Evolutionary conservation across 1,140 invertebrate species (phyloP).

Genomic region (Drosophila arizonae): DNA sequence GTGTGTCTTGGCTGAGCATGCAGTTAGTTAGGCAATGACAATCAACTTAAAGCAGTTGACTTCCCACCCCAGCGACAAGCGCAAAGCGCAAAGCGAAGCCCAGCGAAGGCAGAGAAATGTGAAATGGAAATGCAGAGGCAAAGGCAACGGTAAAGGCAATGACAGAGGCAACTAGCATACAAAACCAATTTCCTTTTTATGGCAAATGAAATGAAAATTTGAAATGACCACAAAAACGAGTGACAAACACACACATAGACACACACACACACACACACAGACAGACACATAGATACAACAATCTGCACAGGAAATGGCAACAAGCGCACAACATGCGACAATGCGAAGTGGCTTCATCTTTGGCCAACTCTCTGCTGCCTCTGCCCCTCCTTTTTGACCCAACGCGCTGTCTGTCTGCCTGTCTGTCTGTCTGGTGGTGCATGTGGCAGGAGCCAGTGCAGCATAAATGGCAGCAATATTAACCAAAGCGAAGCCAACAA

Average conservation of each 20-base stretch:
- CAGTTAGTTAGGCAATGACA: slow-evolving; percentile 50
- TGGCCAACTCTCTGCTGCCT: not conserved
- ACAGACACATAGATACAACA: slow-evolving; percentile 7
- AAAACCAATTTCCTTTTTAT: slow-evolving; percentile 81
- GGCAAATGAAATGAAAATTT: slow-evolving; percentile 81
- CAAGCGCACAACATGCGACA: slow-evolving; percentile 61
- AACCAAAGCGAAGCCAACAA: slow-evolving; percentile 34
- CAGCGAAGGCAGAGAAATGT: not conserved
- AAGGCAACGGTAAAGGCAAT: slow-evolving; percentile 12
- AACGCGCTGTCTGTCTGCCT: no score
- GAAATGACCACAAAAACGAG: slow-evolving; percentile 76
- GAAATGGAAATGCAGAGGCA: slow-evolving; percentile 10
- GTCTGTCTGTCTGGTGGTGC: slow-evolving; percentile 11
- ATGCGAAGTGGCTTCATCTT: slow-evolving; percentile 35
- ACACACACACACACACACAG: no score
- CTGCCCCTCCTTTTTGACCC: no score
- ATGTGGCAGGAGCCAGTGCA: slow-evolving; percentile 27
- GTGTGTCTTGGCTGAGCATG: slow-evolving; percentile 20
- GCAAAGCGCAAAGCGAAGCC: not conserved
- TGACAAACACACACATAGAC: slow-evolving; percentile 36
- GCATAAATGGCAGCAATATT: slow-evolving; percentile 47
- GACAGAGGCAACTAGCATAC: slow-evolving; percentile 68
- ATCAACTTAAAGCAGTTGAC: slow-evolving; percentile 28
- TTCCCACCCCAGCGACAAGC: not conserved
- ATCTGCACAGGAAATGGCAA: slow-evolving; percentile 54